These are phyloP conservation scores for Andrena bucephala DNA, from an alignment of 2,888 invertebrate genomes.

Conservation along the genomic window DNA sequence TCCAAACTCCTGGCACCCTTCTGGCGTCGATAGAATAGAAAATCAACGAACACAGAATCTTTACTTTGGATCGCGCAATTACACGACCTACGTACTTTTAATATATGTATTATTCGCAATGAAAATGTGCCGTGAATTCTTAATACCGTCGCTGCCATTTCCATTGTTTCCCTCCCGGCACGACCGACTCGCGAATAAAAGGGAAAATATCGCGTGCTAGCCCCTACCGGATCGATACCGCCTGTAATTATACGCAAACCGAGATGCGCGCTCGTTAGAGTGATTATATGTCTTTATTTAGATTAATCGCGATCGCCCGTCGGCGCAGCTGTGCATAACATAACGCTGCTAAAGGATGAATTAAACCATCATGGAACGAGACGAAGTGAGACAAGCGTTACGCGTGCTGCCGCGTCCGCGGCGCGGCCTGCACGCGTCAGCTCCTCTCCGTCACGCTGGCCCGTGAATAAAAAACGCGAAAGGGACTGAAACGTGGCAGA, in stretches of 20 bases:
- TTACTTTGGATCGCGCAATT: too few relatives aligned
- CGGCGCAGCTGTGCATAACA: conserved; percentile 44
- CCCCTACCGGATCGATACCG: background rate
- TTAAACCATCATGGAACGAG: conserved; percentile 56
- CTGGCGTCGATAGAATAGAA: conserved; percentile 13
- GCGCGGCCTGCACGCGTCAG: conserved; percentile 1
- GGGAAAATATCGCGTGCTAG: conserved; percentile 11
- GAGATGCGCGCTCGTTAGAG: conserved; percentile 27
- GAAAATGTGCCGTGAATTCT: too few relatives aligned
- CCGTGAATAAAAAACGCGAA: conserved; percentile 39
- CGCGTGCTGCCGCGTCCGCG: conserved; percentile 18
- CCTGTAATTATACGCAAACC: conserved; percentile 37
- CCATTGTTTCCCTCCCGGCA: background rate
- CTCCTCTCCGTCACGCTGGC: background rate
- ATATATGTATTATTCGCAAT: too few relatives aligned
- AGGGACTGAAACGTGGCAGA: conserved; percentile 54
- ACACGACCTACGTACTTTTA: too few relatives aligned
- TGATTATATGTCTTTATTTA: conserved; percentile 51
- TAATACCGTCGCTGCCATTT: too few relatives aligned
- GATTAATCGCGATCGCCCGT: conserved; percentile 30
- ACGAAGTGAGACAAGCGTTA: conserved; percentile 50
- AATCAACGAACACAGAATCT: background rate
- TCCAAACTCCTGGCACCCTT: background rate
- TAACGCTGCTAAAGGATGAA: conserved; percentile 30
- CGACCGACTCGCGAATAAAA: background rate